Evolutionary conservation across 1,140 invertebrate genomes (phyloP), one percentile per base, ranked within the genome.

Genomic region (Dolichoris vasculosae): DNA sequence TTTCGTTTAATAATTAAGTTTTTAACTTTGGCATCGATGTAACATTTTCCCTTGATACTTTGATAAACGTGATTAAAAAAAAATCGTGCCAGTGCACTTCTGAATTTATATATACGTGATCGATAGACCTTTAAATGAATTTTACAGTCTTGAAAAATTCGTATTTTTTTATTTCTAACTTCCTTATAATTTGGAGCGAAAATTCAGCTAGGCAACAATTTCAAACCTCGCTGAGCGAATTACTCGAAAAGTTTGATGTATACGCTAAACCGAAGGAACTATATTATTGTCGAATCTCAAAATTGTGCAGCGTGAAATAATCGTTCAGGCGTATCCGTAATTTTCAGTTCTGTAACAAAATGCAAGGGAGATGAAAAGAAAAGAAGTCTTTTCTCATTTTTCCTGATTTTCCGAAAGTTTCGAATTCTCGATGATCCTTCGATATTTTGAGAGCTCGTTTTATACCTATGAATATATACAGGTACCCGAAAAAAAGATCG

Each of bases 351-450:
- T 38, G 1, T 6, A 20, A 0, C 75, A n/a, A 30, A 77, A 51
- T 13, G 11, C 43, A 23, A 32, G 46, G n/a, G 26, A 77, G 38
- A 77, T 30, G 46, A 77, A 77, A 77, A 38, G 43, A 77, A 51
- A 55, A 77, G 43, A 32, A 30, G 46, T 35, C 46, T 51, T 77
- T 77, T 77, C 46, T n/a, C 46, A 13, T 51, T 77, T 75, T 77
- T 77, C 30, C 75, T 26, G 15, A 51, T 77, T 77, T 77, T 77
- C 75, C 13, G 13, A 11, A 51, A 9, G 75, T 55, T 55, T 55
- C 30, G 20, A 32, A 51, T 77, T 77, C 17, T 51, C 75, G 55
- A 77, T n/a, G 46, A 35, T 79, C 55, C n/a, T 26, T 20, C 35
- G 23, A 63, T 38, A 63, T 63, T 63, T 77, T 63, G 13, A 20